Conservation (phyloP, 1,140 invertebrate genomes). For the Apis dorsata region DNA sequence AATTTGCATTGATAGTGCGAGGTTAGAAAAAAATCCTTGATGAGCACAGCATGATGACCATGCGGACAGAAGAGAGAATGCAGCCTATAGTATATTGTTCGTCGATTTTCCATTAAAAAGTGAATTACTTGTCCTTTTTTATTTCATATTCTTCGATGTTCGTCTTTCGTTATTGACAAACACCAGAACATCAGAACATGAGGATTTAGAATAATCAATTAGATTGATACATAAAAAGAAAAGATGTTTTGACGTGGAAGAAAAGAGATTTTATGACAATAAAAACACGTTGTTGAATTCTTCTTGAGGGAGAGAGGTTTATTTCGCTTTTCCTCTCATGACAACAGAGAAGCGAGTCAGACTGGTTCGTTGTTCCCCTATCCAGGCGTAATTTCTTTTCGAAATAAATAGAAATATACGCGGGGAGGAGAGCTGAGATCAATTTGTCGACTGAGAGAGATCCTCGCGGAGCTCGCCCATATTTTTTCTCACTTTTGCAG, state of each 20-base stretch:
- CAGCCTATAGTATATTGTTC: not conserved
- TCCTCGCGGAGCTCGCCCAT: constrained; percentile 34
- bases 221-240: constrained; percentile 16
- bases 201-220: constrained; percentile 9
- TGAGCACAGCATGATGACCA: not conserved
- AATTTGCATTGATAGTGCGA: constrained; percentile 49
- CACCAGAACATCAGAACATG: constrained; percentile 26
- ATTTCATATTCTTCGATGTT: constrained; percentile 14
- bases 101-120: not conserved
- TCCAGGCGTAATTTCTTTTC: constrained; percentile 39
- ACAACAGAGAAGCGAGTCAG: constrained; percentile 30
- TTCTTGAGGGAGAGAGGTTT: constrained; percentile 30
- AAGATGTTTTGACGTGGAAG: constrained; percentile 47
- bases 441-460: constrained; percentile 56
- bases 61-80: constrained; percentile 18
- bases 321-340: constrained; percentile 50
- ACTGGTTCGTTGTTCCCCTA: constrained; percentile 52
- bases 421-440: constrained; percentile 57
- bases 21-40: constrained; percentile 45
- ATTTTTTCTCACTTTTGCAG: constrained; percentile 5
- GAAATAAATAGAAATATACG: constrained; percentile 29
- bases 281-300: constrained; percentile 35
- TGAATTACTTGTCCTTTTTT: not conserved
- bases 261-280: constrained; percentile 46
- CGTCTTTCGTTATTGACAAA: constrained; percentile 4